Evolutionary conservation across 2,888 invertebrate species (phyloP), one percentile per base, ranked within the genome.

Genomic region (Sycophila texana): DNA sequence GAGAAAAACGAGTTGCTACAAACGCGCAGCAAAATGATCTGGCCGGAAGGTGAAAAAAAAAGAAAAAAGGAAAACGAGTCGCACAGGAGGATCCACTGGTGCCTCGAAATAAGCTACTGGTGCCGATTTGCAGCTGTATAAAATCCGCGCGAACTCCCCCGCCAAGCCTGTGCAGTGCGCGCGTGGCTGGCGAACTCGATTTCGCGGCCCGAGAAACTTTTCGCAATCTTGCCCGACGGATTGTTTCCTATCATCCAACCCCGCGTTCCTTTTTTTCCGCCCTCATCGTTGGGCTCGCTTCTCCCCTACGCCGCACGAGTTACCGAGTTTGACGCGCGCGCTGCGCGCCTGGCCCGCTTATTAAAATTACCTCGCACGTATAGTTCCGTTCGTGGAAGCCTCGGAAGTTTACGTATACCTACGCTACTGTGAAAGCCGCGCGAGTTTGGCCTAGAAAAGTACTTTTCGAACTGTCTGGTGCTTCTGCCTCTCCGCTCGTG

Each of bases 191-290:
- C 18, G 77, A 79, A 74, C 74, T 81, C 71, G 75, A 76, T 81
- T 81, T 81, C 76, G 72, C 67, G 74, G 79, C 39, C 77, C 60
- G 53, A 4, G 66, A 71, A 79, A 81, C 79, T 79, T 81, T 81
- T 77, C 65, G 65, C 79, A 74, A 74, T 81, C 77, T 79, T 39
- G 39, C 39, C 39, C 39, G 39, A 39, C 39, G 39, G 39, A 39
- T 39, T 39, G 39, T 39, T 68, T 77, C 81, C 77, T 80, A 47
- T 74, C 65, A 2, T 47, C 70, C 57, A 14, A n/a, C 65, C 20
- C 61, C 18, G 16, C 22, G 53, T 2, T 5, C 22, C n/a, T 30
- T 73, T 20, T n/a, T 18, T 18, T 4, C 3, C 58, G 20, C n/a
- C 16, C 20, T 30, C 16, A 20, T 63, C 61, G 16, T 26, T 53